phyloP scores from a whole-genome alignment of 2,113 vertebrate species.

The Ranitomeya variabilis region DNA sequence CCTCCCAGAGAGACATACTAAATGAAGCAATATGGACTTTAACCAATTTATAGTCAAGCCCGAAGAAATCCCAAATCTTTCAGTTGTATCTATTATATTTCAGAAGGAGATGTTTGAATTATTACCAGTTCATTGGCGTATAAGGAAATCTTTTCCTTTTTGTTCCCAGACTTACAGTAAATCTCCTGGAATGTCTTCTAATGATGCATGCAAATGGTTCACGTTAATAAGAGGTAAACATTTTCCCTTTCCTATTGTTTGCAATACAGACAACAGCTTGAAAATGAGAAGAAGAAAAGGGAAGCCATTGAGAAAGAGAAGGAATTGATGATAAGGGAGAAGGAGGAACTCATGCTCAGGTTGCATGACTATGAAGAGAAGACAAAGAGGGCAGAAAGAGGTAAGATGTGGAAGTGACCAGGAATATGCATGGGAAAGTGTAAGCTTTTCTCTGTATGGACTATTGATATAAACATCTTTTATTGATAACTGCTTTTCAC shows the following conservation, averaged over 20 bases:
- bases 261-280: constrained; percentile 83
- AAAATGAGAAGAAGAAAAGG: constrained; percentile 89
- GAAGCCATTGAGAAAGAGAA: constrained; percentile 89
- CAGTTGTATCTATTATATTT: no score
- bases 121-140: no score
- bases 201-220: not conserved
- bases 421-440: not conserved
- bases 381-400: constrained; percentile 89
- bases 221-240: not conserved
- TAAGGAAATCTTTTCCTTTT: no score
- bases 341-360: constrained; percentile 84
- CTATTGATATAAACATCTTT: no score
- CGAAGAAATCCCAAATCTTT: no score
- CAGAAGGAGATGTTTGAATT: no score
- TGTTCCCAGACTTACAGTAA: no score
- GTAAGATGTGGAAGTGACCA: constrained; percentile 65
- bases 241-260: constrained; percentile 53
- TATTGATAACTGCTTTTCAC: no score
- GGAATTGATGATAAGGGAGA: constrained; percentile 89
- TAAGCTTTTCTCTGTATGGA: not conserved
- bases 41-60: no score
- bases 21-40: no score
- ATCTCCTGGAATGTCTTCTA: no score
- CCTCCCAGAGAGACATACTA: no score
- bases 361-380: constrained; percentile 89